Base-by-base conservation (phyloP, 2,888 invertebrate species). In the Sussaba pulchella region DNA sequence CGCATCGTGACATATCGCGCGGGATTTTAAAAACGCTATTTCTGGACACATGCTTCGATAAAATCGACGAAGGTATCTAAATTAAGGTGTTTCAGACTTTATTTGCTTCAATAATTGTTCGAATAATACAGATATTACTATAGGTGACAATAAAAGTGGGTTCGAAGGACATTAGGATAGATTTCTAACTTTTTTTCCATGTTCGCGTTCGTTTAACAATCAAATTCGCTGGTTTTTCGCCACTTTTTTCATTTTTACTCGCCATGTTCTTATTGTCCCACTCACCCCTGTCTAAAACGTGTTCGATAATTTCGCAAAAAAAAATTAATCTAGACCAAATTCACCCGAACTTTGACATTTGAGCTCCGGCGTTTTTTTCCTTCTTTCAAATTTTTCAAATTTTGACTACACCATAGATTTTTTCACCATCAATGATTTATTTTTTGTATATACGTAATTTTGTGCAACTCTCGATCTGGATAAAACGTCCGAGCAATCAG, bases 71-170 rank as follows among this genome's bases (percentile, higher is more conserved):
- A 39, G 45, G 14, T 52, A 17, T 73, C 39, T 74, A 26, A 69
- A 70, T 64, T 52, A 81, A 72, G 67, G 67, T 69, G 71, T n/a
- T 77, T 82, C 82, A 82, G 82, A 82, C 80, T 82, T 82, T 82
- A 82, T 82, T 81, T 70, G 80, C 47, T 67, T 81, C 63, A 72
- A 82, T 74, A 81, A 78, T 75, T 69, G 81, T 72, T 81, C 72
- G 57, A 72, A 67, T 54, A 77, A 80, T 77, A 82, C 78, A 82
- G 79, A 79, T 82, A 80, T 59, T n/a, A n/a, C 64, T 64, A 69
- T 78, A 74, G 66, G 71, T 72, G 76, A 66, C 45, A 66, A 76
- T 69, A 72, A 70, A 77, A 66, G 21, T 52, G 59, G 69, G 74
- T 63, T 54, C 43, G 52, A 75, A 75, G 76, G 76, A 72, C 80